Evolutionary conservation across 2,113 vertebrate species (phyloP).

Genomic region (Halichoerus grypus): DNA sequence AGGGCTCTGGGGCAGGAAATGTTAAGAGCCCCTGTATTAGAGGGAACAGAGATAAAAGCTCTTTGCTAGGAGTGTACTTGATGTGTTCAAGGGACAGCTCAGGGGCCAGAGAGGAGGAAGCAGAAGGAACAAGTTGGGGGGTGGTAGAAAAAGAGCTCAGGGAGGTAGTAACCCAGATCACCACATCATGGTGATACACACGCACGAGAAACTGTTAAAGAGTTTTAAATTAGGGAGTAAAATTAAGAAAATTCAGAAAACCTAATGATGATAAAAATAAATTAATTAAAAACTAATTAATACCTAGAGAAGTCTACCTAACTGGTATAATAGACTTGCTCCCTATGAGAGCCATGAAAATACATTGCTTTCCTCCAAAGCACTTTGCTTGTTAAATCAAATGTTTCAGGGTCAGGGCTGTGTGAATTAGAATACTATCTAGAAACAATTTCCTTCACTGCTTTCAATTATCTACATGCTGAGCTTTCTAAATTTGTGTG

Average conservation of each 20-base stretch:
- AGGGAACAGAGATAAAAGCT: neutral
- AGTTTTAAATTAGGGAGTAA: neutral
- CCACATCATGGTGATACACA: rapidly evolving
- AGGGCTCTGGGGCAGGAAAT: rapidly evolving
- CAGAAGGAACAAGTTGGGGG: rapidly evolving
- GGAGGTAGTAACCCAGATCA: neutral
- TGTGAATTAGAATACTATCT: conserved; percentile 26
- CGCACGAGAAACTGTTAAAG: neutral
- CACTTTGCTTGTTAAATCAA: conserved; percentile 19
- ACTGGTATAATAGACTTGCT: neutral
- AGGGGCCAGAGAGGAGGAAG: neutral
- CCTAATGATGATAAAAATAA: neutral
- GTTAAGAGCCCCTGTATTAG: rapidly evolving
- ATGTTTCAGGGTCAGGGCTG: conserved; percentile 51
- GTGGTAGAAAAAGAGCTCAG: too few species aligned
- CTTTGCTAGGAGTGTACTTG: neutral
- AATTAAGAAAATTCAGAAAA: neutral
- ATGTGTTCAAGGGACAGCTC: neutral
- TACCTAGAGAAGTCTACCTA: neutral
- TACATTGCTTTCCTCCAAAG: neutral
- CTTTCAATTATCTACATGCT: conserved; percentile 56
- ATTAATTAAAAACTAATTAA: conserved; percentile 47
- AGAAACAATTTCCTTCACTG: conserved; percentile 48
- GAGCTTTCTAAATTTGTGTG: conserved; percentile 52
- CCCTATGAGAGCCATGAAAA: neutral